A percentile compares a stretch with the other conserved stretches of the same genome.
Conservation (phyloP, 2,888 invertebrate species). For the Cybosia mesomella region DNA sequence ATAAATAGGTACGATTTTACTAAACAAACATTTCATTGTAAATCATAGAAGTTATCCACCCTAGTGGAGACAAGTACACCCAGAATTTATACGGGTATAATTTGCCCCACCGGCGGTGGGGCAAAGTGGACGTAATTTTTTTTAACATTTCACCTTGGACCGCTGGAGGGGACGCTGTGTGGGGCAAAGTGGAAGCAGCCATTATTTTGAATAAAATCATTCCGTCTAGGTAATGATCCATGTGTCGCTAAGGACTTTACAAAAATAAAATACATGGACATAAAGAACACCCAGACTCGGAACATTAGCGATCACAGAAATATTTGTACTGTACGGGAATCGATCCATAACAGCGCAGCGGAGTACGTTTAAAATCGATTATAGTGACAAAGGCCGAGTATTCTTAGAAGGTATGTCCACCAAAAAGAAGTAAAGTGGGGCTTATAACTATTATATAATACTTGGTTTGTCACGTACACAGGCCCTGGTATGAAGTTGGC, state of each 20-base stretch:
- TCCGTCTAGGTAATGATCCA: slow-evolving; percentile 17
- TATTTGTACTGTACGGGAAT: not conserved
- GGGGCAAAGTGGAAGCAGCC: no score
- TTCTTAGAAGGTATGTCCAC: slow-evolving; percentile 3
- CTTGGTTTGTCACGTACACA: not conserved
- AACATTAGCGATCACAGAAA: not conserved
- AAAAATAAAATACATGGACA: not conserved
- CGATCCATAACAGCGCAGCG: not conserved
- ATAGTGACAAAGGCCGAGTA: not conserved
- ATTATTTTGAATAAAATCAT: slow-evolving; percentile 8
- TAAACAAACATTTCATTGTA: no score
- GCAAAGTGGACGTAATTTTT: no score
- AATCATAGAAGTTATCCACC: no score
- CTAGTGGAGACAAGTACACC: no score
- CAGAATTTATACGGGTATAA: no score
- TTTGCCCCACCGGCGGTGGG: no score
- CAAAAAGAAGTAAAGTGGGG: not conserved
- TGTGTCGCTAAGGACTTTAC: slow-evolving; percentile 18
- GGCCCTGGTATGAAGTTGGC: not conserved
- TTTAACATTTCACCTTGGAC: no score
- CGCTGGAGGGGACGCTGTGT: no score
- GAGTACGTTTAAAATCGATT: not conserved
- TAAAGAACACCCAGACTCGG: slow-evolving; percentile 15
- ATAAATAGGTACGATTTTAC: no score
- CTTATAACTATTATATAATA: not conserved